A percentile compares a stretch with the other conserved stretches of the same genome.
These are phyloP conservation scores for Phoeniculus purpureus DNA, from an alignment of 2,797 vertebrate genomes.

Conservation along the genomic window DNA sequence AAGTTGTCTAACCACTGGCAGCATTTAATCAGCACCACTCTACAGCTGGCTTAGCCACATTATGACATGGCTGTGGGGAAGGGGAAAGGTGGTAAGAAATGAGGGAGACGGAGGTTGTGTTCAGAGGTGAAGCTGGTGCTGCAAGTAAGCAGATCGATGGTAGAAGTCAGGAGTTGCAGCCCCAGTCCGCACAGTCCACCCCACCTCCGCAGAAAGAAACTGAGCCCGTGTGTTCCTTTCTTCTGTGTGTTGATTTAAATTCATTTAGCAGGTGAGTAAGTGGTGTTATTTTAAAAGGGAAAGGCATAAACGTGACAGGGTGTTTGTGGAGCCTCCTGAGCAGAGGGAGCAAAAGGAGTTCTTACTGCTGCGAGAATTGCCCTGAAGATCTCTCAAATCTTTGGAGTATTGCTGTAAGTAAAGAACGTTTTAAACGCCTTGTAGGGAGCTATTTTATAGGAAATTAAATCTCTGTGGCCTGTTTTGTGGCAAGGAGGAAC, in stretches of 20 bases:
- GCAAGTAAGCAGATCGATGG: neutral
- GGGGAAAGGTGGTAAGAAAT: neutral
- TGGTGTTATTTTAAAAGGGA: constrained; percentile 36
- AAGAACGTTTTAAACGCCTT: neutral
- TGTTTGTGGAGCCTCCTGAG: constrained; percentile 32
- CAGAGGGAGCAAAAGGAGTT: neutral
- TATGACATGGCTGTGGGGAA: neutral
- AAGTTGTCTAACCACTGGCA: neutral
- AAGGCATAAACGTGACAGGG: neutral
- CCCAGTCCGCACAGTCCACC: neutral
- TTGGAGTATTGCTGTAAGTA: neutral
- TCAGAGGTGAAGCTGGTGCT: neutral
- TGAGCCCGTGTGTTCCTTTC: neutral
- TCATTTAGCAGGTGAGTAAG: neutral
- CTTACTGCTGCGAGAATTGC: neutral
- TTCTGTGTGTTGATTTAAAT: neutral
- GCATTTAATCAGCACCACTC: neutral
- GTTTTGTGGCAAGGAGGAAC: neutral
- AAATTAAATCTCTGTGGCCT: constrained; percentile 21
- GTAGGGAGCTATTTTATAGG: constrained; percentile 17
- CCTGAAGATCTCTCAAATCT: neutral
- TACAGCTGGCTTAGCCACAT: neutral
- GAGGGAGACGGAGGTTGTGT: neutral
- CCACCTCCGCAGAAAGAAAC: neutral
- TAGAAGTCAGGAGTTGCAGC: neutral